phyloP scores from a whole-genome alignment of 1,140 invertebrate species.

The Hycleus phaleratus region DNA sequence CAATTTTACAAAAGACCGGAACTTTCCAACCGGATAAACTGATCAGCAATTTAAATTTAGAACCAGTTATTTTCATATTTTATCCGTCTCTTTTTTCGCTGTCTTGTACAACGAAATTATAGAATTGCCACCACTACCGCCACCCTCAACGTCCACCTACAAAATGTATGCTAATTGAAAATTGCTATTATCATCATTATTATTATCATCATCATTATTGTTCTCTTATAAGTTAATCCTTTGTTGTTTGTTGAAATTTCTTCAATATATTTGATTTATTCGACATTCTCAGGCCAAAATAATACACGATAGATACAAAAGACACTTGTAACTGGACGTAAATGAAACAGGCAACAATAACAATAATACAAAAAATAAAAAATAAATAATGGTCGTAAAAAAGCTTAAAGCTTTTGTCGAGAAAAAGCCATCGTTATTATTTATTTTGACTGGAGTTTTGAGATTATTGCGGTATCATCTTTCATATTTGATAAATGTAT shows the following conservation, averaged over 20 bases:
- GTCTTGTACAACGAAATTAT: too few relatives aligned
- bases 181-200: background rate
- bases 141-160: background rate
- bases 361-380: too few relatives aligned
- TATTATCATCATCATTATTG: background rate
- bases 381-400: too few relatives aligned
- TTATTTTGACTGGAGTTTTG: constrained; percentile 11
- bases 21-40: constrained; percentile 36
- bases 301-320: background rate
- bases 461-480: constrained; percentile 7
- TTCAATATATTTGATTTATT: background rate
- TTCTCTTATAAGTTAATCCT: background rate
- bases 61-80: constrained; percentile 30
- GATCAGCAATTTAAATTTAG: constrained; percentile 37
- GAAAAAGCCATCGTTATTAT: constrained; percentile 6
- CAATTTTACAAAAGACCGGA: constrained; percentile 32
- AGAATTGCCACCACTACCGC: too few relatives aligned
- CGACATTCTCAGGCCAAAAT: background rate
- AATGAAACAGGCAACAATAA: too few relatives aligned
- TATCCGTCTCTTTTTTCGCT: background rate
- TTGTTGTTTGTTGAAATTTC: background rate
- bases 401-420: background rate
- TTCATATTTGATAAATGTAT: constrained; percentile 15
- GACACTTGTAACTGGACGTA: background rate
- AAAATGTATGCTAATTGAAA: background rate